phyloP scores from a whole-genome alignment of 2,888 invertebrate genomes.

The Metopia argyrocephala region DNA sequence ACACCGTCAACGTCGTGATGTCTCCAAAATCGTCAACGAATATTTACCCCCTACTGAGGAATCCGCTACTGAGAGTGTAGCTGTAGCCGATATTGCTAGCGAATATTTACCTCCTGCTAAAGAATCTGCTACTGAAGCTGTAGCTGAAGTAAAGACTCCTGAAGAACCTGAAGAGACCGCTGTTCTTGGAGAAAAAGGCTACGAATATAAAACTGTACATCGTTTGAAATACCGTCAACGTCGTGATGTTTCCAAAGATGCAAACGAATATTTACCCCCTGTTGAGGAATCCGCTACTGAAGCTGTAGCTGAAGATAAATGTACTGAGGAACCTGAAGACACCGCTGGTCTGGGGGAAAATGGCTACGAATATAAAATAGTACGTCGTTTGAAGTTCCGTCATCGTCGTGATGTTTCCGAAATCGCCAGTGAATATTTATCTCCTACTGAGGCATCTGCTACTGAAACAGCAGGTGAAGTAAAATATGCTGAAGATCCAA shows the following conservation, averaged over 20 bases:
- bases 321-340: conserved; percentile 35
- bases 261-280: conserved; percentile 66
- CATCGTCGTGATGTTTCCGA: conserved; percentile 68
- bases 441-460: conserved; percentile 63
- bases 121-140: conserved; percentile 25
- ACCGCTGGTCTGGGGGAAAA: conserved; percentile 55
- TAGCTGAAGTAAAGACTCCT: conserved; percentile 25
- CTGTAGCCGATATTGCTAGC: conserved; percentile 39
- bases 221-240: conserved; percentile 43
- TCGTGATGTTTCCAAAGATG: too few relatives aligned
- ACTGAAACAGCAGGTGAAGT: conserved; percentile 30
- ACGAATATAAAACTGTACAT: conserved; percentile 66
- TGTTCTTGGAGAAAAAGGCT: conserved; percentile 63
- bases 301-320: conserved; percentile 7
- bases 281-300: conserved; percentile 40
- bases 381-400: conserved; percentile 60
- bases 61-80: conserved; percentile 18
- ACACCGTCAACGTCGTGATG: conserved; percentile 57
- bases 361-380: conserved; percentile 67
- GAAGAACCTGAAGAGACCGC: conserved; percentile 53
- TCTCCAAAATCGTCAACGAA: conserved; percentile 56
- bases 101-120: conserved; percentile 65
- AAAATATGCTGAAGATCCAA: conserved; percentile 12
- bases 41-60: conserved; percentile 64
- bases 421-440: conserved; percentile 70